A percentile compares a stretch with the other conserved stretches of the same genome.
phyloP scores from a whole-genome alignment of 2,113 vertebrate genomes.

The Malaclemys terrapin region DNA sequence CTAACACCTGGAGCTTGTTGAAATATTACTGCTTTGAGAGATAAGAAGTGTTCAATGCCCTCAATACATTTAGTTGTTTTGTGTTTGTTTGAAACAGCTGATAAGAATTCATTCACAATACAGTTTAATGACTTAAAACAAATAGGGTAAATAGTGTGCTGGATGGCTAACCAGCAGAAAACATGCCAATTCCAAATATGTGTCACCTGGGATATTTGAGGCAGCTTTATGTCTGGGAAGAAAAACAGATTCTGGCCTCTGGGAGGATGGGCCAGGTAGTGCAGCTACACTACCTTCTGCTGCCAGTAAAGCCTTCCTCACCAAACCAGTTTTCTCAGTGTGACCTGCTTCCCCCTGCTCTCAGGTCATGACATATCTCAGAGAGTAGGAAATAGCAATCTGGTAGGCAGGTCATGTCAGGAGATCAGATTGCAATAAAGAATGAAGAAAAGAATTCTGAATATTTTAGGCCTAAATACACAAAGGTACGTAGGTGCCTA shows the following conservation, averaged over 20 bases:
- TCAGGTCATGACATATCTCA: background rate
- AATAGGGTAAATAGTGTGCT: background rate
- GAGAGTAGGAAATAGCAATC: background rate
- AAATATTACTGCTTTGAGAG: background rate
- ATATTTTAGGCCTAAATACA: too few relatives aligned
- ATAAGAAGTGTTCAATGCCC: background rate
- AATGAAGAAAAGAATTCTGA: background rate
- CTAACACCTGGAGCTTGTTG: background rate
- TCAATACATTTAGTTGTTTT: background rate
- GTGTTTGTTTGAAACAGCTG: accelerated
- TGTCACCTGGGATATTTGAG: background rate
- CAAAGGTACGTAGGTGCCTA: too few relatives aligned
- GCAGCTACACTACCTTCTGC: background rate
- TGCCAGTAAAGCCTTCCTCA: background rate
- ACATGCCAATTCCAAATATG: accelerated
- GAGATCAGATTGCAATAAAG: background rate
- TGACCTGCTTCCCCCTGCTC: background rate
- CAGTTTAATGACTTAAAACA: accelerated
- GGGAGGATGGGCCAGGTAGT: background rate
- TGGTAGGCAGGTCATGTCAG: background rate
- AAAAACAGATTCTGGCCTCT: background rate
- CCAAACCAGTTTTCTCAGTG: background rate
- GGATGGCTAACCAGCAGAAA: background rate
- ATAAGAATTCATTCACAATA: background rate
- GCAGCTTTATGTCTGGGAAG: background rate